Evolutionary conservation across 2,113 vertebrate genomes (phyloP), one percentile per base, ranked within the genome.

Genomic region (Noturus placidus): DNA sequence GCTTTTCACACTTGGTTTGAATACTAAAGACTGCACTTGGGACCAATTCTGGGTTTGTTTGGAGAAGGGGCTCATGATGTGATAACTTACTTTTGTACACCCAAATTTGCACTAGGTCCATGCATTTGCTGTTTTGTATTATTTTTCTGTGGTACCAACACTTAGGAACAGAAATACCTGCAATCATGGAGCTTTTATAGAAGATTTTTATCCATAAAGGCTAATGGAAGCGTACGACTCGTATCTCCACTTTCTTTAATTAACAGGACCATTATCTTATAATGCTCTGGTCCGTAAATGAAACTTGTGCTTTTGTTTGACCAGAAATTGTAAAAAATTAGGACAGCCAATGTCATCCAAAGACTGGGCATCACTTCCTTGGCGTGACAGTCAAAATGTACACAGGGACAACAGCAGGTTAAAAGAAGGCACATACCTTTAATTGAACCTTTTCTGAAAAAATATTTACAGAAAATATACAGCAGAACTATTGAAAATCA

Each of bases 401-500:
- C 54, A 61, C 57, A n/a, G 8, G 1, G 15, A 30, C 15, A 30
- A 33, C 57, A 84, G 27, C 65, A 57, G 33, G 81, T 87, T 87
- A 88, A 88, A 87, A 87, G 77, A 85, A 86, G 87, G 84, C 85
- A 84, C 50, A 86, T 84, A 84, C 56, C 86, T 63, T 88, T 90
- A 88, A 90, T 88, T 86, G 81, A 87, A 88, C 87, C 35, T 82
- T 87, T 82, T 85, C 70, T 85, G 72, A 86, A 86, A 87, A 88
- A 85, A 86, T 90, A 90, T 90, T 86, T 90, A 90, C 89, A 90
- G 59, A 84, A 84, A 87, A 85, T 72, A 90, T 86, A 77, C 72
- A 87, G 61, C 85, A 84, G 57, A 85, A 42, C 72, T 83, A 85
- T 81, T 88, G 70, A 80, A 89, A 67, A 35, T 52, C 30, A 81